Evolutionary conservation across 1,140 invertebrate species (phyloP), one percentile per base, ranked within the genome.

Genomic region (Metaphire vulgaris): DNA sequence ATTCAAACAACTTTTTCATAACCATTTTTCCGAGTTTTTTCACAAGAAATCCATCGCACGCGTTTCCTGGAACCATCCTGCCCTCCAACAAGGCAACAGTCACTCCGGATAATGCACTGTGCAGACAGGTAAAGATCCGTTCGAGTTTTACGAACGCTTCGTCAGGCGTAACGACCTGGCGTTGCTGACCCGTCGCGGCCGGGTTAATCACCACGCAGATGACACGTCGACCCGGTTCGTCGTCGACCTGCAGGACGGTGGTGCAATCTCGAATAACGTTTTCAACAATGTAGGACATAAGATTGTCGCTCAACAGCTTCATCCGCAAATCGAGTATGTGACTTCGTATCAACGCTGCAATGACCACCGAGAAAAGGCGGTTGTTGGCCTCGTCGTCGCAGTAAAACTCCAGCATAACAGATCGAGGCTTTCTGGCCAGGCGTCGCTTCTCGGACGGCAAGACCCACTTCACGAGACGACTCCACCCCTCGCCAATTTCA

Each of bases 141-240:
- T 76, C 75, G n/a, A 76, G 56, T 72, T 76, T 76, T 31, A 64
- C 31, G 75, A 76, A 76, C 30, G 69, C 69, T 41, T 76, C 75
- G 1, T 30, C 67, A 12, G 75, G 75, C 28, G 75, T 67, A 33
- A 76, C 75, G 29, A 74, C 34, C 33, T 67, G 64, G 21, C 66
- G 33, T 26, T 56, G 21, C 41, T 56, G 41, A 12, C 41, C 41
- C 41, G 21, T 21, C 6, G 6, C 41, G 21, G 69, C 28, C 14
- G 67, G 67, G 31, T 26, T 69, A 14, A 69, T 28, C 2, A 69
- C 67, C n/a, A 69, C 67, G 26, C 67, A 69, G 6, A 56, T 21
- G 31, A 69, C 26, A 41, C 34, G 71, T 6, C 29, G 32, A n/a
- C 71, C 75, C 56, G 41, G 21, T 30, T 70, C 69, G 29, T 76